Evolutionary conservation across 2,113 vertebrate genomes (phyloP).

Genomic region (Cyanoramphus novaezelandiae): DNA sequence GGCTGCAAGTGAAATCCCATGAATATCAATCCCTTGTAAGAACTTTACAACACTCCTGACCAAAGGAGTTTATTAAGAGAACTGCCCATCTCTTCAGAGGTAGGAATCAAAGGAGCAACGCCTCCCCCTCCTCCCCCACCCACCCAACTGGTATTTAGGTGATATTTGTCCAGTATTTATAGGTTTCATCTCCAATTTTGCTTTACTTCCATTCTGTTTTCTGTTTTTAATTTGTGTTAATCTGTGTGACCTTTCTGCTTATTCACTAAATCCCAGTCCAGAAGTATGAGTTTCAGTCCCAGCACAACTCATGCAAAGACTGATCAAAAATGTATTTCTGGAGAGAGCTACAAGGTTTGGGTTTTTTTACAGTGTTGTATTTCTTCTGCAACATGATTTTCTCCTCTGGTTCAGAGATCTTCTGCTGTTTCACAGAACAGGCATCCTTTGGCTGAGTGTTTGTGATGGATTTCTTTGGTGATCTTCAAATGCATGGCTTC

Average conservation of each 20-base stretch:
- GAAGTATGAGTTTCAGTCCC: not conserved
- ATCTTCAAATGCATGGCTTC: not conserved
- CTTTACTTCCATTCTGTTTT: not conserved
- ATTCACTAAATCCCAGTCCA: not conserved
- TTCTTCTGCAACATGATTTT: not conserved
- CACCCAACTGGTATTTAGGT: not conserved
- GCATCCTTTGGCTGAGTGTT: not conserved
- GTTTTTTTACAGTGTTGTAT: not conserved
- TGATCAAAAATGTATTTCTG: not conserved
- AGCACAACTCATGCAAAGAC: not conserved
- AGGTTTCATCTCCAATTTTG: not conserved
- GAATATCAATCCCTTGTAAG: not conserved
- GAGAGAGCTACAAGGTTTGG: not conserved
- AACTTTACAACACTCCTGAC: not conserved
- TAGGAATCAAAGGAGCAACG: not conserved
- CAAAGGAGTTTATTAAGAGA: not conserved
- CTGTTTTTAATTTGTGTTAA: not conserved
- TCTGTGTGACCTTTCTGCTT: not conserved
- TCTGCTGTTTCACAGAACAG: not conserved
- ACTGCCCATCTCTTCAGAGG: not conserved
- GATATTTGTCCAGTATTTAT: not conserved
- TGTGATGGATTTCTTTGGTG: not conserved
- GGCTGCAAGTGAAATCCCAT: not conserved
- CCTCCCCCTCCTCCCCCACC: not conserved
- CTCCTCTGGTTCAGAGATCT: not conserved